Conservation (phyloP, 2,113 vertebrate species). For the Baryphthengus martii region DNA sequence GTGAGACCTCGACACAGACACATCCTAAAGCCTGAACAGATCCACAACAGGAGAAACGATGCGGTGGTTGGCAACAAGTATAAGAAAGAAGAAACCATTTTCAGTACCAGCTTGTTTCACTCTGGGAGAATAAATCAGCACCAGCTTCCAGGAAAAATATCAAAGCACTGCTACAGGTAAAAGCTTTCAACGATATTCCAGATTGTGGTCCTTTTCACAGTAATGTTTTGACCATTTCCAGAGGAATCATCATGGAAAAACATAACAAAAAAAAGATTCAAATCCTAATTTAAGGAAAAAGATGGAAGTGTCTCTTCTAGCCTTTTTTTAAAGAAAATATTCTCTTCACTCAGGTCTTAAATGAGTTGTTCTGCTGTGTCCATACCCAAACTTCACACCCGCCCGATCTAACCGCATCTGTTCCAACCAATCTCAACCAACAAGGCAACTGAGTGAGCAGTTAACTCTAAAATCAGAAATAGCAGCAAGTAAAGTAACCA, state of each 20-base stretch:
- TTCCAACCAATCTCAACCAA: not conserved
- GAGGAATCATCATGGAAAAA: not conserved
- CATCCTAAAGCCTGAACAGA: not conserved
- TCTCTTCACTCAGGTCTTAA: not conserved
- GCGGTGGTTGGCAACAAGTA: not conserved
- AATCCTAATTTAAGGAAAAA: not conserved
- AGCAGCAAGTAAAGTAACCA: constrained; percentile 28
- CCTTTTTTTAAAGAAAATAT: not conserved
- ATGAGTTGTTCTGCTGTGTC: not conserved
- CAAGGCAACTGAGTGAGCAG: fast-evolving
- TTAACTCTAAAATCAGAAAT: constrained; percentile 10
- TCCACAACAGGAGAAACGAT: not conserved
- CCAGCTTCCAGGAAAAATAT: not conserved
- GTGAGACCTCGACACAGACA: not conserved
- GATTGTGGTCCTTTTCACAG: not conserved
- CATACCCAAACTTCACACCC: not conserved
- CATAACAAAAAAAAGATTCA: fast-evolving
- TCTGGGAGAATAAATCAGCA: not conserved
- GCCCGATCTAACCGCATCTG: not conserved
- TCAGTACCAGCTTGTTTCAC: not conserved
- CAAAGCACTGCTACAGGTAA: not conserved
- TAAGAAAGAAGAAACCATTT: not conserved
- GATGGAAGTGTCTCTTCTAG: not conserved
- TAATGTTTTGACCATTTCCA: not conserved
- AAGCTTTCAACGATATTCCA: not conserved